Conservation (phyloP, 2,888 invertebrate species). For the Xestia rhomboidea region DNA sequence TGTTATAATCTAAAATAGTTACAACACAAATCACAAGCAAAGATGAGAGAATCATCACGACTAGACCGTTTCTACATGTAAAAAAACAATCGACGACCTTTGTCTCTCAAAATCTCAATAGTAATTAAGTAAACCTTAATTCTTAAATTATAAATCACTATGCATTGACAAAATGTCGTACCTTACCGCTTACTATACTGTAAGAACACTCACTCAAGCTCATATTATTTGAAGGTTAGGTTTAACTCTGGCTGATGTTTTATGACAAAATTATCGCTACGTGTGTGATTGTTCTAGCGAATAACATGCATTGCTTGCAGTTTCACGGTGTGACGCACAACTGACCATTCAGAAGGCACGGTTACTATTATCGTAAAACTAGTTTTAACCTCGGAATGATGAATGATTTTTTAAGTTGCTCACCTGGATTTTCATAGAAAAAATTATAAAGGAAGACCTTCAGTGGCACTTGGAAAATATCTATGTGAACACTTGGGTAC, state of each 20-base stretch:
- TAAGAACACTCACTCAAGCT: conserved; percentile 48
- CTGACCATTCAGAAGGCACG: conserved; percentile 2
- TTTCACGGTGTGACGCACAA: conserved; percentile 3
- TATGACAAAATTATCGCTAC: conserved; percentile 18
- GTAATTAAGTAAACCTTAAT: neutral
- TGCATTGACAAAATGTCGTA: neutral
- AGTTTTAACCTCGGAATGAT: neutral
- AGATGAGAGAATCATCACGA: neutral
- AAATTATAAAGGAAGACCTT: neutral
- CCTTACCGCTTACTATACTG: conserved; percentile 46
- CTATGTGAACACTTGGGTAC: neutral
- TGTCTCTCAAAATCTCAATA: no score
- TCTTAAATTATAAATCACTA: no score
- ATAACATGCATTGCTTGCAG: conserved; percentile 28
- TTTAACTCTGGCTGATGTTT: neutral
- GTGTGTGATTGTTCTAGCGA: conserved; percentile 9
- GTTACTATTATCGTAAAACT: neutral
- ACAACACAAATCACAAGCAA: neutral
- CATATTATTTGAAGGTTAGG: conserved; percentile 18
- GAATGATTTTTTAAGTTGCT: neutral
- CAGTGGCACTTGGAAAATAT: neutral
- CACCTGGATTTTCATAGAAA: conserved; percentile 37
- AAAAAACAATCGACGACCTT: neutral
- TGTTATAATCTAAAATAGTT: no score
- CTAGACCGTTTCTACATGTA: neutral